A percentile compares a stretch with the other conserved stretches of the same genome.
Evolutionary conservation across 2,888 invertebrate genomes (phyloP).

Genomic region (Meteorus colon): DNA sequence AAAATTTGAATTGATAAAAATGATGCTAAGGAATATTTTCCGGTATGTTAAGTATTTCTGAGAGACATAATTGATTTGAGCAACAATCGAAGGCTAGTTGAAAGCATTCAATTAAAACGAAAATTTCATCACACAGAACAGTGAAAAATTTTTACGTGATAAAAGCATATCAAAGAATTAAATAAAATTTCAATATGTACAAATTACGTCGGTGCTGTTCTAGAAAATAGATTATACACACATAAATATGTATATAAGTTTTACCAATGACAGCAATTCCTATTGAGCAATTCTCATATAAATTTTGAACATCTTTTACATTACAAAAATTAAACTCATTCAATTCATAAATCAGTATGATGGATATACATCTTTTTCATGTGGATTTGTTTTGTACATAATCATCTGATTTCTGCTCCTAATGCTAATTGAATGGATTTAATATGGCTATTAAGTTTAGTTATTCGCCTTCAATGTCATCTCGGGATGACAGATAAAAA

Average conservation of each 20-base stretch:
- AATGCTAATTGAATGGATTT: neutral
- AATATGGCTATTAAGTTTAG: slow-evolving; percentile 3
- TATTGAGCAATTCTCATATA: slow-evolving; percentile 18
- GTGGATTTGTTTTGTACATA: neutral
- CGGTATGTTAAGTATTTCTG: neutral
- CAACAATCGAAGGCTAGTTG: neutral
- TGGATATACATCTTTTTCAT: neutral
- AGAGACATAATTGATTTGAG: neutral
- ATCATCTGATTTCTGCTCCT: neutral
- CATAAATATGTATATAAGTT: neutral
- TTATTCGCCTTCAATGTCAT: slow-evolving; percentile 17
- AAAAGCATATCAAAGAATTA: slow-evolving; percentile 33
- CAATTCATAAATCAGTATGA: neutral
- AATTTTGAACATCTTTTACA: neutral
- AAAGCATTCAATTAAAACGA: neutral
- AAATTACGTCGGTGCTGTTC: slow-evolving; percentile 31
- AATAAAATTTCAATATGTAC: slow-evolving; percentile 44
- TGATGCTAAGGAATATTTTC: neutral
- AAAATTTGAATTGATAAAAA: neutral
- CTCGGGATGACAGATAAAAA: slow-evolving; percentile 19
- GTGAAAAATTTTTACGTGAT: neutral
- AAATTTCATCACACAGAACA: neutral
- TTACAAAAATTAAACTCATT: neutral
- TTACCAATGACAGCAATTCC: slow-evolving; percentile 12
- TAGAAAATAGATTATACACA: neutral